Evolutionary conservation across 2,113 vertebrate species (phyloP).

Genomic region (Setophaga coronata): DNA sequence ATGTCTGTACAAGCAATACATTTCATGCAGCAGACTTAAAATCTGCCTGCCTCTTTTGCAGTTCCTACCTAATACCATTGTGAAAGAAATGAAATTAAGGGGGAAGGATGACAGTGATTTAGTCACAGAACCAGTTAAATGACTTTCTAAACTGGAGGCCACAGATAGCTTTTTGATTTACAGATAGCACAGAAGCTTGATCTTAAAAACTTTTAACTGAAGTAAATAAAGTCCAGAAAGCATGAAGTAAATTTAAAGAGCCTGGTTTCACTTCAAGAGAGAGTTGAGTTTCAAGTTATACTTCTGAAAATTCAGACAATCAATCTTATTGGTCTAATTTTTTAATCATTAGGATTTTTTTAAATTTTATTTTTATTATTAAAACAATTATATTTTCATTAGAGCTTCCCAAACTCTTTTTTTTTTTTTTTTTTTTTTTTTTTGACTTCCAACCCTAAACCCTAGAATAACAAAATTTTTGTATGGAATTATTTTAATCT

Average conservation of each 20-base stretch:
- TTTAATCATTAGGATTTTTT: background rate
- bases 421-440: background rate
- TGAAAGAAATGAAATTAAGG: conserved; percentile 50
- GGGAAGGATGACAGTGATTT: conserved; percentile 45
- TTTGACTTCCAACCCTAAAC: background rate
- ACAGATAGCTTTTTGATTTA: conserved; percentile 22
- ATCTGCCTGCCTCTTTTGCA: background rate
- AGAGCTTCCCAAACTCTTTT: background rate
- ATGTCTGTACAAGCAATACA: conserved; percentile 31
- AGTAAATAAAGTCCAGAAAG: background rate
- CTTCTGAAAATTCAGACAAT: background rate
- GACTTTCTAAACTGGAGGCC: conserved; percentile 35
- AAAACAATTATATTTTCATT: background rate
- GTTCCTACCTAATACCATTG: conserved; percentile 34
- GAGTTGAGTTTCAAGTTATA: background rate
- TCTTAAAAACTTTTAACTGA: background rate
- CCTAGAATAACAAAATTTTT: background rate
- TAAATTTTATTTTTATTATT: background rate
- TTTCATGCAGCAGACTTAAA: background rate
- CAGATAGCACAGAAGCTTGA: background rate
- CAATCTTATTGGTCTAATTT: background rate
- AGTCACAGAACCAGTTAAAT: conserved; percentile 66
- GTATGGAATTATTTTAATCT: background rate
- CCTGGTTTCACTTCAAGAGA: background rate
- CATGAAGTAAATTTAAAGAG: background rate